phyloP scores from a whole-genome alignment of 2,113 vertebrate genomes.

The Calyptomena viridis region DNA sequence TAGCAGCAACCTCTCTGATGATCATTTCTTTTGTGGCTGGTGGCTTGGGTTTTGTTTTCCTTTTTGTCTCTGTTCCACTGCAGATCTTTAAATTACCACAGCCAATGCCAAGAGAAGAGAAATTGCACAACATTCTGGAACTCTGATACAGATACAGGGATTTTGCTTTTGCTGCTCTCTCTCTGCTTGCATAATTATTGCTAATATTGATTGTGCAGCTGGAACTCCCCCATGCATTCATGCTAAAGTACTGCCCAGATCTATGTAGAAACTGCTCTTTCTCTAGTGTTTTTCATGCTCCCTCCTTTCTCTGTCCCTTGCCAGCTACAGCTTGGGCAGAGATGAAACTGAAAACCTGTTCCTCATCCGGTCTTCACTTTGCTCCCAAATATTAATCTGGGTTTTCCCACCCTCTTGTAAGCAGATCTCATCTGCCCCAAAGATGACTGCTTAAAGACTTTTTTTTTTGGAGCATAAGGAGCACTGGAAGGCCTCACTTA shows the following conservation, averaged over 20 bases:
- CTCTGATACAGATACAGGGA: slow-evolving; percentile 16
- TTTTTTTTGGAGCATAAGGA: neutral
- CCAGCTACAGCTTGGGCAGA: neutral
- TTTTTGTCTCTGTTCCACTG: slow-evolving; percentile 57
- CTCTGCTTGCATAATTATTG: slow-evolving; percentile 33
- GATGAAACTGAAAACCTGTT: neutral
- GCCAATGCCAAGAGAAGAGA: slow-evolving; percentile 28
- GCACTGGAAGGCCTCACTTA: neutral
- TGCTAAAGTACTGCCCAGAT: neutral
- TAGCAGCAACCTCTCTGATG: slow-evolving; percentile 69
- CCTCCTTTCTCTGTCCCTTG: neutral
- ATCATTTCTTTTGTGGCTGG: slow-evolving; percentile 64
- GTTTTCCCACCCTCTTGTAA: neutral
- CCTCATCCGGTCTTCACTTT: neutral
- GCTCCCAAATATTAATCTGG: neutral
- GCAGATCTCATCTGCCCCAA: neutral
- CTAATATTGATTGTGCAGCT: slow-evolving; percentile 5
- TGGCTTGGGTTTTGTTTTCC: slow-evolving; percentile 54
- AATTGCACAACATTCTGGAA: slow-evolving; percentile 24
- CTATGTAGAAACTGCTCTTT: neutral
- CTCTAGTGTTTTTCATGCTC: neutral
- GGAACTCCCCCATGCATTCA: neutral
- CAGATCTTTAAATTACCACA: slow-evolving; percentile 61
- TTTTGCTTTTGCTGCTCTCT: slow-evolving; percentile 34
- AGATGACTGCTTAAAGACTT: neutral